Conservation (phyloP, 2,888 invertebrate species). For the Xestobium rufovillosum region DNA sequence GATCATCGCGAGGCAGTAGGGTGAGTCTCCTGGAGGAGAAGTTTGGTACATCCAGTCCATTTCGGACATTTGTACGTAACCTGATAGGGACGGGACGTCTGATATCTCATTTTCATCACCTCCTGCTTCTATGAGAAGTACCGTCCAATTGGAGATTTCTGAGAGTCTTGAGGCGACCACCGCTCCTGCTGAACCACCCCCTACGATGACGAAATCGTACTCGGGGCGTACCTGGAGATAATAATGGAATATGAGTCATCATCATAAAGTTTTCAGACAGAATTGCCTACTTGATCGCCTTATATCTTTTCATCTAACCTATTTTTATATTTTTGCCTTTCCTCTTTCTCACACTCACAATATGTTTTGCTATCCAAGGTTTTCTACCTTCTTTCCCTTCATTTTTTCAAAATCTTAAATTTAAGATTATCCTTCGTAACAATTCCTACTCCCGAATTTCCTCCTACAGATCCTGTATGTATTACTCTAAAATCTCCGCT, state of each 20-base stretch:
- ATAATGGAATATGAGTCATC: too few relatives aligned
- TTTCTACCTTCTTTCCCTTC: too few relatives aligned
- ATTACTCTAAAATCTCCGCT: too few relatives aligned
- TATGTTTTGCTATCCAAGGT: too few relatives aligned
- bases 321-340: too few relatives aligned
- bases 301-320: too few relatives aligned
- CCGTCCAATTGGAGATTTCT: constrained; percentile 73
- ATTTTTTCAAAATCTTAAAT: too few relatives aligned
- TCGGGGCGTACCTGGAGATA: constrained; percentile 59
- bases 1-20: constrained; percentile 83
- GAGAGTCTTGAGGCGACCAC: constrained; percentile 79
- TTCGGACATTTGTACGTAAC: constrained; percentile 76
- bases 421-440: too few relatives aligned
- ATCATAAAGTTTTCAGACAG: too few relatives aligned
- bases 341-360: neutral
- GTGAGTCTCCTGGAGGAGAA: constrained; percentile 64
- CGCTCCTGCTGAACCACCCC: constrained; percentile 84
- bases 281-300: too few relatives aligned
- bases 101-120: constrained; percentile 84
- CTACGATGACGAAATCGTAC: constrained; percentile 82
- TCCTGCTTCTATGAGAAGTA: constrained; percentile 78
- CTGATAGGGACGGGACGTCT: constrained; percentile 78
- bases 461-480: too few relatives aligned
- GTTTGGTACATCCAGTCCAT: constrained; percentile 92
- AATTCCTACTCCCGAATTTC: too few relatives aligned